phyloP scores from a whole-genome alignment of 2,888 invertebrate species.

The Molorchus minor region DNA sequence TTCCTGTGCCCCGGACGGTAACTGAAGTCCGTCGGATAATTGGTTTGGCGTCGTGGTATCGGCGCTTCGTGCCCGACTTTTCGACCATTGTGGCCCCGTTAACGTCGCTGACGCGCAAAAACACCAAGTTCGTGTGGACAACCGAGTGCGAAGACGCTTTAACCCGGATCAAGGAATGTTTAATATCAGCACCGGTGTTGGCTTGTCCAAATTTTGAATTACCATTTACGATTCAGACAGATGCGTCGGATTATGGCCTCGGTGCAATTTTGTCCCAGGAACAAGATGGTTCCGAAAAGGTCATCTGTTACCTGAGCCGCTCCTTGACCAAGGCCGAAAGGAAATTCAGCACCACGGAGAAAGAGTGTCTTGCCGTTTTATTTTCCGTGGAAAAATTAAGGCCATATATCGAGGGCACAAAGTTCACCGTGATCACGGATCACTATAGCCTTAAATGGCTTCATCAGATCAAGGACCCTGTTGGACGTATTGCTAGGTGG shows the following conservation, averaged over 20 bases:
- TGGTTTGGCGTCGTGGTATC: background rate
- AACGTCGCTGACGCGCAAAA: background rate
- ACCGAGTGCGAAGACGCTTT: background rate
- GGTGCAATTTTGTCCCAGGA: background rate
- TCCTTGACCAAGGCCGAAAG: slow-evolving; percentile 11
- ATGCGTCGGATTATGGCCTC: background rate
- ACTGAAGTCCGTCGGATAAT: background rate
- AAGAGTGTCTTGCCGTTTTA: slow-evolving; percentile 33
- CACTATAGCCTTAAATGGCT: slow-evolving; percentile 28
- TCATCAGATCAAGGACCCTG: slow-evolving; percentile 29
- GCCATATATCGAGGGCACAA: slow-evolving; percentile 30
- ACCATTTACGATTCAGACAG: background rate
- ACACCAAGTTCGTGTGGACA: background rate
- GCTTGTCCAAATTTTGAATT: background rate
- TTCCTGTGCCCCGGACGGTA: background rate
- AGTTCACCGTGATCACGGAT: slow-evolving; percentile 36
- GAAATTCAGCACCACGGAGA: background rate
- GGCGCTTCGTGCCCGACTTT: background rate
- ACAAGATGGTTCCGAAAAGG: slow-evolving; percentile 2
- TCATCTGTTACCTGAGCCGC: slow-evolving; percentile 25
- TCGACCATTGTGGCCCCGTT: background rate
- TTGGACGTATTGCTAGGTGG: slow-evolving; percentile 23
- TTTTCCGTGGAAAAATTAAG: slow-evolving; percentile 35
- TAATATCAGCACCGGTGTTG: background rate
- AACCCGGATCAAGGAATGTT: background rate